phyloP scores from a whole-genome alignment of 1,140 invertebrate species.

The Caenorhabditis tropicalis region DNA sequence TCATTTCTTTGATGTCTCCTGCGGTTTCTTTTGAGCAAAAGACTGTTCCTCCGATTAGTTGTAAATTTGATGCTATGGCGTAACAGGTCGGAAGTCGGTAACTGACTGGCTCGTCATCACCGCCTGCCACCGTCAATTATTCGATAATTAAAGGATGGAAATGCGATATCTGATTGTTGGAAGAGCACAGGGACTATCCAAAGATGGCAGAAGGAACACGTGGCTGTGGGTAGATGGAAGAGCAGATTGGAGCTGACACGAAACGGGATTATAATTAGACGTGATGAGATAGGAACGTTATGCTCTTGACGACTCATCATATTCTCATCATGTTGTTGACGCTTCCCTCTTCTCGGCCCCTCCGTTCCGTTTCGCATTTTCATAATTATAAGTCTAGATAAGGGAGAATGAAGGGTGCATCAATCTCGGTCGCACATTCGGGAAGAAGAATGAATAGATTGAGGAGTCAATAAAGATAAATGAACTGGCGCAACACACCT shows the following conservation, averaged over 20 bases:
- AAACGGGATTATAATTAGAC: conserved; percentile 40
- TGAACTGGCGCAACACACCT: conserved; percentile 34
- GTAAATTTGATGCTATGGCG: conserved; percentile 35
- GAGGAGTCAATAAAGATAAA: conserved; percentile 34
- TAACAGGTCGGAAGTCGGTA: conserved; percentile 35
- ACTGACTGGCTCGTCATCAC: background rate
- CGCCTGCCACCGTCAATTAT: conserved; percentile 11
- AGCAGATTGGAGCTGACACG: conserved; percentile 38
- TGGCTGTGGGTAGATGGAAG: background rate
- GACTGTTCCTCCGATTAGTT: background rate
- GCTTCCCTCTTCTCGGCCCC: background rate
- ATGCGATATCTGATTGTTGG: conserved; percentile 27
- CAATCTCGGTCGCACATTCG: conserved; percentile 27
- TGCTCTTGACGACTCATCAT: conserved; percentile 36
- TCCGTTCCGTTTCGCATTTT: background rate
- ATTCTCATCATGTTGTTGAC: conserved; percentile 31
- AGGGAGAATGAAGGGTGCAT: conserved; percentile 15
- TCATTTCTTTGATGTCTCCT: conserved; percentile 12
- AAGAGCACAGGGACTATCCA: background rate
- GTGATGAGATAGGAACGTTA: conserved; percentile 33
- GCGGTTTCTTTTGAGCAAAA: background rate
- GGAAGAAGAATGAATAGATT: background rate
- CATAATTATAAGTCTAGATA: conserved; percentile 30
- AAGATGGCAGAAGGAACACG: background rate
- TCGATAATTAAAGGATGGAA: conserved; percentile 25